Evolutionary conservation across 2,797 vertebrate species (phyloP).

Genomic region (Dendrocincla tyrannina): DNA sequence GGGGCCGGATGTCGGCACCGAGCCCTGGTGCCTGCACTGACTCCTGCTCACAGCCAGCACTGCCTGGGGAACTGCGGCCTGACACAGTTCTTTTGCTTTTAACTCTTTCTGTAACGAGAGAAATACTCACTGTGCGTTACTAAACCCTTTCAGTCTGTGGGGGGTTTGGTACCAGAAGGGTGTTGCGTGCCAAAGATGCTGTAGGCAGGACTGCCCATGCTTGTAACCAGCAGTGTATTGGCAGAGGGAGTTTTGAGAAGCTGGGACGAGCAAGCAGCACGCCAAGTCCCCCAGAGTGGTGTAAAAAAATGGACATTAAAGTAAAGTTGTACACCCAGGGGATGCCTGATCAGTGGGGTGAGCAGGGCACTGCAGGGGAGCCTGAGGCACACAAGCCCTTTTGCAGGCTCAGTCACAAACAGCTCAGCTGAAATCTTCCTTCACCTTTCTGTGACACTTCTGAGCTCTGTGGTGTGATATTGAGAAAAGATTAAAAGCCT

Average conservation of each 20-base stretch:
- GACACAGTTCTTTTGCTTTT: neutral
- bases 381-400: neutral
- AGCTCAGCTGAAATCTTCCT: neutral
- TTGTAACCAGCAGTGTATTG: neutral
- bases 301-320: accelerated
- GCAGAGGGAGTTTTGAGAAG: neutral
- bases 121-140: neutral
- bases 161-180: neutral
- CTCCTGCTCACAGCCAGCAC: neutral
- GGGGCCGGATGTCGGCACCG: accelerated
- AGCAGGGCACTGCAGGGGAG: accelerated
- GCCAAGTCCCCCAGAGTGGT: neutral
- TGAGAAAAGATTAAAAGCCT: neutral
- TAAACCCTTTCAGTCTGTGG: neutral
- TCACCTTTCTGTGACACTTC: neutral
- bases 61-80: neutral
- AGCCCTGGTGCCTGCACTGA: accelerated
- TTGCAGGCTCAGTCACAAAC: neutral
- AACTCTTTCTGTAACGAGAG: neutral
- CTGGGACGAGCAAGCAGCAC: neutral
- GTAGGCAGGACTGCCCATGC: accelerated
- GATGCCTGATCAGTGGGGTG: accelerated
- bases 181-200: neutral
- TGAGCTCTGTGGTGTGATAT: neutral
- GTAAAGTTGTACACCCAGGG: neutral